Percentiles rank a stretch among this genome's conserved stretches.
phyloP scores from a whole-genome alignment of 2,113 vertebrate genomes.

The Archocentrus centrarchus region DNA sequence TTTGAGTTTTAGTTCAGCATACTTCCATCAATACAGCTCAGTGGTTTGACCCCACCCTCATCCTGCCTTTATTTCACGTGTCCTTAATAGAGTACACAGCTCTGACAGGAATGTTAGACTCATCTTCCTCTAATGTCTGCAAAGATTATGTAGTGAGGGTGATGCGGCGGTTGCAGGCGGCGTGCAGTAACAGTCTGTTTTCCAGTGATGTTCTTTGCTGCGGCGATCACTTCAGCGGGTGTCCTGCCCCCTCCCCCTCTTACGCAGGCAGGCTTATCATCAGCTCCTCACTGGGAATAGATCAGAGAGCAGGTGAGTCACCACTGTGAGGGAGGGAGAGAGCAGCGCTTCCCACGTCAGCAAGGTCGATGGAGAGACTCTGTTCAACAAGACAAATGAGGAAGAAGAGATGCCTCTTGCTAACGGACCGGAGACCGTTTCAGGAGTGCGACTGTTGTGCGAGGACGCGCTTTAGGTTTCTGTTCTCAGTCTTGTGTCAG shows the following conservation, averaged over 20 bases:
- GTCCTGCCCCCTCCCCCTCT: conserved; percentile 17
- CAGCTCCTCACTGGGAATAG: conserved; percentile 65
- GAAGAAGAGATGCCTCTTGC: neutral
- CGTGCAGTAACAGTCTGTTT: conserved; percentile 14
- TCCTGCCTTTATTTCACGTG: neutral
- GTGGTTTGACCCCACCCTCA: neutral
- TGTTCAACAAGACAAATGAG: conserved; percentile 5
- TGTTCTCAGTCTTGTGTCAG: neutral
- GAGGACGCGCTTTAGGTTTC: neutral
- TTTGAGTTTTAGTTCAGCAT: conserved; percentile 33
- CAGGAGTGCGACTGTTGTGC: neutral
- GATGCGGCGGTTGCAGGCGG: neutral
- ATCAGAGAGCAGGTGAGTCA: conserved; percentile 81
- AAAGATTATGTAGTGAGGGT: conserved; percentile 14
- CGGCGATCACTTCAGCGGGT: conserved; percentile 57
- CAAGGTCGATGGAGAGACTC: conserved; percentile 47
- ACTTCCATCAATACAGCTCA: conserved; percentile 28
- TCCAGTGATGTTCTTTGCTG: conserved; percentile 47
- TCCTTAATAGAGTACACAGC: neutral
- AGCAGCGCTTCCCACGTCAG: conserved; percentile 63
- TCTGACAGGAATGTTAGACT: neutral
- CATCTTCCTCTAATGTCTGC: neutral
- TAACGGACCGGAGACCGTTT: neutral
- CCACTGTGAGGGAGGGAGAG: conserved; percentile 52
- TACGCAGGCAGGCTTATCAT: conserved; percentile 55